Evolutionary conservation across 2,888 invertebrate genomes (phyloP).

Genomic region (Biston stratarius): DNA sequence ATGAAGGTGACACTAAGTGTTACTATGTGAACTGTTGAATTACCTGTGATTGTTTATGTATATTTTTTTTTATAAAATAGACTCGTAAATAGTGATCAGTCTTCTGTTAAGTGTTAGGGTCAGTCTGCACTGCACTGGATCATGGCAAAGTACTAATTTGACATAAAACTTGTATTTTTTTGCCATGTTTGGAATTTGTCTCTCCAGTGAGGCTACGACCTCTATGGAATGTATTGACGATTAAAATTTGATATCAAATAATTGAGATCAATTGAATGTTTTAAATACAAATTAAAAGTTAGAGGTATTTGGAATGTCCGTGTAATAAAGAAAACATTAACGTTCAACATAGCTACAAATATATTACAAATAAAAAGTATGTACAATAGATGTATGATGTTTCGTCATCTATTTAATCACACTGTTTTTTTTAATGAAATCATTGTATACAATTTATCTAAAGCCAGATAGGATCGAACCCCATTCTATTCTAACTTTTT

Average conservation of each 20-base stretch:
- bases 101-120: conserved; percentile 78
- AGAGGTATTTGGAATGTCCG: conserved; percentile 57
- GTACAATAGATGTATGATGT: conserved; percentile 60
- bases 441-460: conserved; percentile 85
- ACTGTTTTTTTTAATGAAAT: conserved; percentile 67
- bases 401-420: conserved; percentile 56
- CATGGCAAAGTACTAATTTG: conserved; percentile 19
- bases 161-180: conserved; percentile 2
- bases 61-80: conserved; percentile 82
- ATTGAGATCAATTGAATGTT: conserved; percentile 45
- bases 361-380: conserved; percentile 68
- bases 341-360: conserved; percentile 62
- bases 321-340: conserved; percentile 61
- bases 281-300: conserved; percentile 42
- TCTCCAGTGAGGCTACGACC: conserved; percentile 28
- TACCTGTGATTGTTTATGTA: conserved; percentile 67
- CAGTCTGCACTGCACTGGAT: conserved; percentile 50
- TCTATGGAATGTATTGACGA: conserved; percentile 30
- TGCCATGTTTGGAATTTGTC: conserved; percentile 16
- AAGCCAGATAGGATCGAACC: conserved; percentile 81
- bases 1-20: conserved; percentile 68
- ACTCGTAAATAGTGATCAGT: conserved; percentile 85
- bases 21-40: conserved; percentile 51
- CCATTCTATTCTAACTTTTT: conserved; percentile 80
- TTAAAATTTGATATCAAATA: conserved; percentile 40